Base-by-base conservation (phyloP, 2,797 vertebrate genomes). In the Rhinella marina region DNA sequence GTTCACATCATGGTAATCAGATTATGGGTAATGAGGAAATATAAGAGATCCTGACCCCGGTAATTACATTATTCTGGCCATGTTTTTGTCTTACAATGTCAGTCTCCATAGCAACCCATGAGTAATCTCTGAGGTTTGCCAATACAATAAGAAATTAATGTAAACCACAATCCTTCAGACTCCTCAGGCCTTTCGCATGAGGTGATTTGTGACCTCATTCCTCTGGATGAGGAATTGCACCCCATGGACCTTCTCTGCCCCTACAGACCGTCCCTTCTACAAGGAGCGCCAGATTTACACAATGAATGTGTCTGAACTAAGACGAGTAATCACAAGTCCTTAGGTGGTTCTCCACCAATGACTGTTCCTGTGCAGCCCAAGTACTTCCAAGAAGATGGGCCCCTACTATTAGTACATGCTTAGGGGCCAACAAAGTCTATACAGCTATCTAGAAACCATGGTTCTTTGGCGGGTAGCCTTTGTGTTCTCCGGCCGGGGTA, bases 51-150 rank as follows among this genome's bases (percentile, higher is more conserved):
- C 17, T 59, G 16, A 59, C 10, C 25, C 27, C 56, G 29, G 56
- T 59, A 80, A 80, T 80, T 25, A 29, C 52, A 57, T 79, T 57
- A 59, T 41, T 59, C 16, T 16, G 50, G 21, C 48, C 19, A 4
- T 59, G 78, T 80, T 52, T 83, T 64, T 72, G 25, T 70, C 50
- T 61, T 48, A 62, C 29, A 66, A 81, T 81, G 41, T 50, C 41
- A 48, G 50, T 68, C 64, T 83, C 81, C 81, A 83, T 56, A 56
- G 81, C 56, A 32, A 85, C 62, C 56, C 61, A 52, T 85, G 83
- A 83, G 83, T 76, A 85, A 85, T 59, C 54, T 32, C 27, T 23
- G 17, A 16, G 17, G 50, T 85, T 62, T 48, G 27, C 78, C 78
- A 80, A 61, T 59, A 80, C 27, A 80, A 80, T 29, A 32, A 79